Base-by-base conservation (phyloP, 2,797 vertebrate species). In the Limnodromus scolopaceus region DNA sequence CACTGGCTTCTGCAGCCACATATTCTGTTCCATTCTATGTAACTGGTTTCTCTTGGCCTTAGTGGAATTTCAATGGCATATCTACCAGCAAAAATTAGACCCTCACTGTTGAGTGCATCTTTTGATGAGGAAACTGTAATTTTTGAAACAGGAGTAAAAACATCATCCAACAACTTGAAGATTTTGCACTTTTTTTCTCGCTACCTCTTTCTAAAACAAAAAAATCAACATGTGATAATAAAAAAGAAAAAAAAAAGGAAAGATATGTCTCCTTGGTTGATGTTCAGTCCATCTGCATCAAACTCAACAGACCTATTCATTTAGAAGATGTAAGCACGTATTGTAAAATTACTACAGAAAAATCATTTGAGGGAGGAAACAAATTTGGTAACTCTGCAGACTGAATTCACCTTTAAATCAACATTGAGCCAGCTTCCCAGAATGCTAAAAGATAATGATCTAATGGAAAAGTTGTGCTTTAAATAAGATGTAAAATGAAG, bases 51-150 rank as follows among this genome's bases (percentile, higher is more conserved):
- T 72, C 19, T 53, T 61, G 6, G 32, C 28, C 22, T 55, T 45
- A 43, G 11, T n/a, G 30, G 28, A 64, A 92, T 55, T 80, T 83
- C 80, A 76, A 10, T 27, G 27, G 27, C 15, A 11, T 30, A 36
- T 30, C 10, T 48, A 74, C 32, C 13, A 25, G 25, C 6, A 86
- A 86, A 92, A 83, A 34, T 65, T 48, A 65, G 15, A 83, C 30
- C 32, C 23, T 54, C 30, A 19, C 30, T 81, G 23, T 32, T 89
- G 64, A 92, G 54, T 87, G 36, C 36, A 87, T 74, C 61, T 87
- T 97, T 95, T 81, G 53, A 92, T 69, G 91, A 45, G 72, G 54
- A 53, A 92, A 45, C 18, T 84, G 53, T 87, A 85, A 95, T 46
- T 93, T 91, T 87, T 82, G 48, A 79, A 87, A 78, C 9, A 89